Evolutionary conservation across 2,113 vertebrate genomes (phyloP).

Genomic region (Platysteira castanea): DNA sequence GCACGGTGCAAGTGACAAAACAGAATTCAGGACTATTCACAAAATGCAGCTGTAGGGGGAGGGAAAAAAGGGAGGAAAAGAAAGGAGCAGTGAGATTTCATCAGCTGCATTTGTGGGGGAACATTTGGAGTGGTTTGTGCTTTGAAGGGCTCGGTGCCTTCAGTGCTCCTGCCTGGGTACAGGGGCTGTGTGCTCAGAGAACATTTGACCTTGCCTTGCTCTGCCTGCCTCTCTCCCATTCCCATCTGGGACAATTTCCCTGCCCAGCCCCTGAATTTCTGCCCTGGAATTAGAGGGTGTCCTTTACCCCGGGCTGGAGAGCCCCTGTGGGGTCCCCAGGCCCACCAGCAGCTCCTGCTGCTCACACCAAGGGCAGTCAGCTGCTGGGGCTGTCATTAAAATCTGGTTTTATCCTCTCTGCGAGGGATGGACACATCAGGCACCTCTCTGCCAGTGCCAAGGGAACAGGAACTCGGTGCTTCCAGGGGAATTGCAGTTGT

Average conservation of each 20-base stretch:
- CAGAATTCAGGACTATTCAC: background rate
- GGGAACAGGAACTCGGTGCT: background rate
- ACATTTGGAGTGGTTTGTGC: background rate
- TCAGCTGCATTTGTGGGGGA: background rate
- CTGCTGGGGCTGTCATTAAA: background rate
- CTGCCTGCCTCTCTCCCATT: background rate
- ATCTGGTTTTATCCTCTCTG: background rate
- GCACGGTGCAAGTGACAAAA: background rate
- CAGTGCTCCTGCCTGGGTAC: background rate
- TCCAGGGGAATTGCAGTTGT: background rate
- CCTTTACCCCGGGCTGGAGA: background rate
- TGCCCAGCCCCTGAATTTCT: background rate
- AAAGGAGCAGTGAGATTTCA: background rate
- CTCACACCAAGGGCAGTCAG: background rate
- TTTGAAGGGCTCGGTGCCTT: background rate
- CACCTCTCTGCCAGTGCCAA: background rate
- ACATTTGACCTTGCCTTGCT: background rate
- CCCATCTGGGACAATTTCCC: background rate
- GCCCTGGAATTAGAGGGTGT: background rate
- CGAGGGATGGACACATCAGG: background rate
- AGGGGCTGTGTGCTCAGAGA: background rate
- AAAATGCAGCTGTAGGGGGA: background rate
- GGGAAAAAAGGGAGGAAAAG: background rate
- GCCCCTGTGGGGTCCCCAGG: background rate
- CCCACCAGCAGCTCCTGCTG: background rate